phyloP scores from a whole-genome alignment of 2,888 invertebrate species.

The Rhaphigaster nebulosa region DNA sequence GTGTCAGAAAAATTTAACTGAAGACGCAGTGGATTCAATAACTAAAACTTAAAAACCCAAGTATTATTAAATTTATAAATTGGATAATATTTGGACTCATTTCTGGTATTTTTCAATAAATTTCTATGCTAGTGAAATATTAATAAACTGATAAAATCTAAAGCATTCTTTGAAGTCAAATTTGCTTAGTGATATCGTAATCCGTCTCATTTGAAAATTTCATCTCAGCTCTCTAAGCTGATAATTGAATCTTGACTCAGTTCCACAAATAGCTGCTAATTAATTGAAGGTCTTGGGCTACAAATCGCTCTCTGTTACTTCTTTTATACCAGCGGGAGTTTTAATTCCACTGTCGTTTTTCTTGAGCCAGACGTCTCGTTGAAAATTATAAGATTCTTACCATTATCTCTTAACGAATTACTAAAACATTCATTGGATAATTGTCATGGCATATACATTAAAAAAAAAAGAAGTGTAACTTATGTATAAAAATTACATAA shows the following conservation, averaged over 20 bases:
- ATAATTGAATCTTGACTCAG: background rate
- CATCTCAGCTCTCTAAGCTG: background rate
- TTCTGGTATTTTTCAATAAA: too few species aligned
- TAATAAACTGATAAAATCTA: background rate
- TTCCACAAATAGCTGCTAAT: background rate
- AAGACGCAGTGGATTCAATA: too few species aligned
- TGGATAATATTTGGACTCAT: too few species aligned
- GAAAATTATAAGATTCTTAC: background rate
- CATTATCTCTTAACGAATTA: background rate
- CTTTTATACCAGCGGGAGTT: background rate
- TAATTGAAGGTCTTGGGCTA: background rate
- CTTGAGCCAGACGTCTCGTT: background rate
- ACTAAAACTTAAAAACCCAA: too few species aligned
- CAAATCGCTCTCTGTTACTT: background rate
- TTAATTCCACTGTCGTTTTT: background rate
- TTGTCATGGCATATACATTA: too few species aligned
- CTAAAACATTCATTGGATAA: background rate
- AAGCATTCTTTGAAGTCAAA: background rate
- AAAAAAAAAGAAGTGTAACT: too few species aligned
- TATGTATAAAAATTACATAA: too few species aligned
- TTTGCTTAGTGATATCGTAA: background rate
- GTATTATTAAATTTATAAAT: too few species aligned
- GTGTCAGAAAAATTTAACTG: too few species aligned
- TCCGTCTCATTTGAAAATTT: background rate
- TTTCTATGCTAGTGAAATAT: background rate